Base-by-base conservation (phyloP, 2,113 vertebrate species). In the Rhynchomys soricoides region DNA sequence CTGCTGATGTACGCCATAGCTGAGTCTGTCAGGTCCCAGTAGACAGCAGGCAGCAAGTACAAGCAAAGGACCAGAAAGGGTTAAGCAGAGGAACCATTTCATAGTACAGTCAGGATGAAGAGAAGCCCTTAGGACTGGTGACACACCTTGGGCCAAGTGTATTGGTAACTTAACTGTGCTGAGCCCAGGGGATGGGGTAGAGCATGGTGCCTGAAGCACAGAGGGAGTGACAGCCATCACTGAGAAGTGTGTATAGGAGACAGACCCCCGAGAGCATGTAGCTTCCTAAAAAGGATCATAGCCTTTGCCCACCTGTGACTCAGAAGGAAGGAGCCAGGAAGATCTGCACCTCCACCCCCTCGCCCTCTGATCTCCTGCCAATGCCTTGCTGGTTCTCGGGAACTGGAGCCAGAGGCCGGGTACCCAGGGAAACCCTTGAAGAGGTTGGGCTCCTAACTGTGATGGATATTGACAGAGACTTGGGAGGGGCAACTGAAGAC, bases 331-430 rank as follows among this genome's bases (percentile, higher is more conserved):
- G 86, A 48, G 43, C 43, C 55, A 0, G 90, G 70, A 37, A 17
- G 13, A 57, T 11, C n/a, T 24, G 22, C 66, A 31, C 31, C 85
- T 82, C n/a, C 37, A 1, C 34, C 45, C 17, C 43, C 3, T 70
- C 5, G 13, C 66, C 48, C 86, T 96, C 75, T 89, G 90, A 95
- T 92, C 66, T 31, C 0, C 24, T 74, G 81, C 96, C 95, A 90
- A 1, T 1, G 10, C 78, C 43, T 34, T 1, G 11, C 34, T 16
- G 40, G 26, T 59, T 71, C 22, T 68, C 15, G 78, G 75, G 48
- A 15, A 8, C 37, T 16, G 22, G 75, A 95, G 75, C 86, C 81
- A 43, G 48, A 93, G 75, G 85, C 70, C 79, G 34, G 22, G 62
- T 37, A 12, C 22, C 68, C 2, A 0, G 10, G 45, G 2, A 37